phyloP scores from a whole-genome alignment of 2,797 vertebrate species.

The Perodicticus potto region DNA sequence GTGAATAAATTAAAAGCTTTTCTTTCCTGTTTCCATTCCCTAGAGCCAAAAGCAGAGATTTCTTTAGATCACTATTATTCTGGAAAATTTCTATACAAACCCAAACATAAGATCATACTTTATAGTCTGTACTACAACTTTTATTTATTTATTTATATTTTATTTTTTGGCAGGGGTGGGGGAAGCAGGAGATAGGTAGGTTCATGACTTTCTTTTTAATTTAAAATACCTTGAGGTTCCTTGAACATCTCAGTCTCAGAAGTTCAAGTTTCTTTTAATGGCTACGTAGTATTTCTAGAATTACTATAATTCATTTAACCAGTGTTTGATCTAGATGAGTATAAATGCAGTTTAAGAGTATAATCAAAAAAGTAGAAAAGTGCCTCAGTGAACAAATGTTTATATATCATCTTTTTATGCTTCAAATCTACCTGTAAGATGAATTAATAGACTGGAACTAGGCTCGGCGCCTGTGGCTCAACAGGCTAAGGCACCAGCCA shows the following conservation, averaged over 20 bases:
- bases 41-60: constrained; percentile 14
- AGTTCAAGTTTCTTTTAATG: not conserved
- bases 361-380: not conserved
- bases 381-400: not conserved
- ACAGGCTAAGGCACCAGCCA: no score
- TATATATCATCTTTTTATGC: not conserved
- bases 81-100: constrained; percentile 8
- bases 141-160: not conserved
- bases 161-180: not conserved
- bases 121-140: not conserved
- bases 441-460: not conserved
- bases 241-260: not conserved
- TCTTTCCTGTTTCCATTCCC: constrained; percentile 39
- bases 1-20: constrained; percentile 9
- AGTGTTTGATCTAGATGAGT: not conserved
- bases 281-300: not conserved
- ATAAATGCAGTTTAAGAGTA: not conserved
- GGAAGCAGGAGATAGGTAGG: no score
- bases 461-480: no score
- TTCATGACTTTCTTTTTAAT: not conserved
- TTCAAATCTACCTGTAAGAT: not conserved
- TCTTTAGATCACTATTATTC: not conserved
- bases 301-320: constrained; percentile 9
- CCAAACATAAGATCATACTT: not conserved
- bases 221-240: not conserved